Percentiles rank a stretch among this genome's conserved stretches.
Evolutionary conservation across 2,113 vertebrate genomes (phyloP).

Genomic region (Entomyzon cyanotis): DNA sequence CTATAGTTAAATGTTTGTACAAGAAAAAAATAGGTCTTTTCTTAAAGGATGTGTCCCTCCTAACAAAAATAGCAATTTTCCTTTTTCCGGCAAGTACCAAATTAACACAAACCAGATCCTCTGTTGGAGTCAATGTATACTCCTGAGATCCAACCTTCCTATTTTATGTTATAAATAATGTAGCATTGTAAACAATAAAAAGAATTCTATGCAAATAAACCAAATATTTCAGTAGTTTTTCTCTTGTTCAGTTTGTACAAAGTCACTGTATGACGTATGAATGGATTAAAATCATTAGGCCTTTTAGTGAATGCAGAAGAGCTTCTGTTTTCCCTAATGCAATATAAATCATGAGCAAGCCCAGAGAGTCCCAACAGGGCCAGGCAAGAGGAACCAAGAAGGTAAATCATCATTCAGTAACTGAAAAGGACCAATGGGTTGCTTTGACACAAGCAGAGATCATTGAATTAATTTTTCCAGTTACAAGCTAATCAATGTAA

Average conservation of each 20-base stretch:
- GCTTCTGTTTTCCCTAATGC: background rate
- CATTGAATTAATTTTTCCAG: background rate
- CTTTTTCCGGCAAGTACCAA: background rate
- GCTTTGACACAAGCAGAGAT: background rate
- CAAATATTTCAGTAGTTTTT: background rate
- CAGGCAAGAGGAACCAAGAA: background rate
- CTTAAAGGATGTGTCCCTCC: background rate
- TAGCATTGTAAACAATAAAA: background rate
- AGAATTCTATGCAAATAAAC: background rate
- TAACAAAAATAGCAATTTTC: slow-evolving; percentile 12
- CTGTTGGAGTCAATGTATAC: background rate
- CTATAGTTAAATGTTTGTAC: background rate
- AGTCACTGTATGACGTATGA: background rate
- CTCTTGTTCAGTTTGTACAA: background rate
- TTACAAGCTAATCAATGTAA: background rate
- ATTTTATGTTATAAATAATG: background rate
- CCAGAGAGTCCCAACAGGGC: background rate
- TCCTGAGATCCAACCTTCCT: background rate
- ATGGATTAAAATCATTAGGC: background rate
- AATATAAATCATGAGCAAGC: background rate
- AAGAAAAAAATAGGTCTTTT: background rate
- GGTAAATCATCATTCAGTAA: background rate
- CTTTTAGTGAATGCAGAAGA: background rate
- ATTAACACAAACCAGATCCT: background rate
- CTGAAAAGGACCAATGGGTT: background rate